phyloP scores from a whole-genome alignment of 2,888 invertebrate species.

The Celastrina argiolus region DNA sequence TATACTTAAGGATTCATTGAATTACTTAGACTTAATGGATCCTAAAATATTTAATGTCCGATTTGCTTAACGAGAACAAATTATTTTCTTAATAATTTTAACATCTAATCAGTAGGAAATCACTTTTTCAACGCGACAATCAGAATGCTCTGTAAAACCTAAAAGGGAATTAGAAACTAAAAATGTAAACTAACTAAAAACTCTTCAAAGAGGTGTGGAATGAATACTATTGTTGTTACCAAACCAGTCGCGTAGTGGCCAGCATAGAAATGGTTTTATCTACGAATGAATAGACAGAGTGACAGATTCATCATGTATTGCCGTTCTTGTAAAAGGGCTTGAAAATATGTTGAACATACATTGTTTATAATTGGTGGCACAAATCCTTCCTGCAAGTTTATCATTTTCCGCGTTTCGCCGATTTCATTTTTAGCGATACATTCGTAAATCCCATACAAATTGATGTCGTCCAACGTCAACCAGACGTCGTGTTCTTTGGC shows the following conservation, averaged over 20 bases:
- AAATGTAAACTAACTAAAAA: too few relatives aligned
- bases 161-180: too few relatives aligned
- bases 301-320: too few relatives aligned
- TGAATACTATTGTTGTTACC: too few relatives aligned
- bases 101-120: neutral
- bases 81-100: neutral
- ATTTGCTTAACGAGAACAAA: neutral
- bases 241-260: too few relatives aligned
- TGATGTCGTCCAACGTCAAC: conserved; percentile 41
- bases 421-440: conserved; percentile 50
- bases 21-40: neutral
- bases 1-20: neutral
- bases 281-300: too few relatives aligned
- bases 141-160: too few relatives aligned
- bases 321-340: conserved; percentile 17
- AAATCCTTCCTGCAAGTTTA: conserved; percentile 49
- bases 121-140: neutral
- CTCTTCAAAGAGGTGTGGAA: too few relatives aligned
- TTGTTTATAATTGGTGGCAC: conserved; percentile 45
- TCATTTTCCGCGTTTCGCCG: conserved; percentile 47
- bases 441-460: conserved; percentile 52
- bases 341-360: conserved; percentile 47
- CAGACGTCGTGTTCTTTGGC: conserved; percentile 34
- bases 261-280: too few relatives aligned
- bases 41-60: neutral